Conservation (phyloP, 2,797 vertebrate species). For the Argentina silus region DNA sequence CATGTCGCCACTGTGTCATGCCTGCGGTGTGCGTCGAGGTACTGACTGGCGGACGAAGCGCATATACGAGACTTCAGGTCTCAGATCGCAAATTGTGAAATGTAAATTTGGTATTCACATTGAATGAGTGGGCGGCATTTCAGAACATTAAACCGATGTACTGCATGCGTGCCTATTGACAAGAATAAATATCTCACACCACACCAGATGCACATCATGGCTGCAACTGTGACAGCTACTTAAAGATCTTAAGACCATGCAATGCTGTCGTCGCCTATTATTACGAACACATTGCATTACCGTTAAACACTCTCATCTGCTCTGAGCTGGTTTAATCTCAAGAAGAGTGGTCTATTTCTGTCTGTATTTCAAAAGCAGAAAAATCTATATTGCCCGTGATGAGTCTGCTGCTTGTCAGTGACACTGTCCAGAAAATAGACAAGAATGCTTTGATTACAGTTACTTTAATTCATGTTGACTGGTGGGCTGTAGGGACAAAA, state of each 20-base stretch:
- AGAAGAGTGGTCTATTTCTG: background rate
- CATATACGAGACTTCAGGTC: too few relatives aligned
- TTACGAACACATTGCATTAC: slow-evolving; percentile 25
- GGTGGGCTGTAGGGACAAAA: slow-evolving; percentile 67
- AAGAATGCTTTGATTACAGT: slow-evolving; percentile 57
- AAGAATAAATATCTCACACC: too few relatives aligned
- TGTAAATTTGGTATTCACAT: too few relatives aligned
- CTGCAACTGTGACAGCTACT: slow-evolving; percentile 4
- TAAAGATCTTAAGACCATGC: slow-evolving; percentile 29
- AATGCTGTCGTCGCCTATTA: slow-evolving; percentile 15
- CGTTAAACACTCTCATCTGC: slow-evolving; percentile 28
- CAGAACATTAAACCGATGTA: too few relatives aligned
- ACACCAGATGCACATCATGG: background rate
- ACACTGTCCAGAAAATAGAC: slow-evolving; percentile 61
- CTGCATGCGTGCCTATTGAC: too few relatives aligned
- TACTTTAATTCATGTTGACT: slow-evolving; percentile 64
- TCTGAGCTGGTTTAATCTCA: slow-evolving; percentile 23
- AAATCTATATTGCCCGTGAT: slow-evolving; percentile 32
- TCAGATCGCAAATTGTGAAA: too few relatives aligned
- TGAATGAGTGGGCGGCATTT: too few relatives aligned
- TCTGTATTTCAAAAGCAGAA: slow-evolving; percentile 25
- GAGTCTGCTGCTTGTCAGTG: slow-evolving; percentile 36
- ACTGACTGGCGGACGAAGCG: too few relatives aligned
- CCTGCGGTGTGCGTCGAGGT: too few relatives aligned
- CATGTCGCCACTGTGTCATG: slow-evolving; percentile 60